Conservation (phyloP, 2,113 vertebrate genomes). For the Notarius quadriscutis region DNA sequence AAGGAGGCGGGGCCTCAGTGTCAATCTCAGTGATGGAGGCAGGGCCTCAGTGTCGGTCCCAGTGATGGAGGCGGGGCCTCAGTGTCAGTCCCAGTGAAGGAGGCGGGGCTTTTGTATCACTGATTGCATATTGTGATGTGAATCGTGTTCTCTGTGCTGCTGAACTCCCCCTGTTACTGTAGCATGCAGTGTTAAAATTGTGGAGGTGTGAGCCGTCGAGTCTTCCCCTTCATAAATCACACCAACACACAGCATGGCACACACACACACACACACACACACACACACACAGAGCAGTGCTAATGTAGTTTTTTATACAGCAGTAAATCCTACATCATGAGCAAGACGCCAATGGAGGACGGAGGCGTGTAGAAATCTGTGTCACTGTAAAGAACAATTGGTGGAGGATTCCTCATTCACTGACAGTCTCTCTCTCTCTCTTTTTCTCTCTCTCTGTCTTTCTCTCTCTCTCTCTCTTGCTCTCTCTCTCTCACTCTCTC, state of each 20-base stretch:
- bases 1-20: background rate
- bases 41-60: background rate
- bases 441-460: background rate
- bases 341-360: conserved; percentile 3
- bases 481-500: background rate
- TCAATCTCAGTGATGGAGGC: background rate
- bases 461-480: background rate
- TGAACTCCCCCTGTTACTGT: background rate
- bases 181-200: conserved; percentile 11
- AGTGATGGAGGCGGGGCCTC: background rate
- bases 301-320: conserved; percentile 10
- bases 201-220: background rate
- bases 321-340: conserved; percentile 17
- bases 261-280: conserved; percentile 4
- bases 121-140: background rate
- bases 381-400: background rate
- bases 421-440: background rate
- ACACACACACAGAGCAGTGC: conserved; percentile 4
- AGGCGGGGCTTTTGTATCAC: background rate
- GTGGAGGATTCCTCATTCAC: conserved; percentile 5
- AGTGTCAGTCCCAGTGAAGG: background rate
- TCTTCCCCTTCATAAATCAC: conserved; percentile 5
- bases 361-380: conserved; percentile 18
- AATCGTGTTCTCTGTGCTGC: background rate
- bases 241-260: background rate